phyloP scores from a whole-genome alignment of 1,140 invertebrate genomes.

The Carcinoscorpius rotundicauda region DNA sequence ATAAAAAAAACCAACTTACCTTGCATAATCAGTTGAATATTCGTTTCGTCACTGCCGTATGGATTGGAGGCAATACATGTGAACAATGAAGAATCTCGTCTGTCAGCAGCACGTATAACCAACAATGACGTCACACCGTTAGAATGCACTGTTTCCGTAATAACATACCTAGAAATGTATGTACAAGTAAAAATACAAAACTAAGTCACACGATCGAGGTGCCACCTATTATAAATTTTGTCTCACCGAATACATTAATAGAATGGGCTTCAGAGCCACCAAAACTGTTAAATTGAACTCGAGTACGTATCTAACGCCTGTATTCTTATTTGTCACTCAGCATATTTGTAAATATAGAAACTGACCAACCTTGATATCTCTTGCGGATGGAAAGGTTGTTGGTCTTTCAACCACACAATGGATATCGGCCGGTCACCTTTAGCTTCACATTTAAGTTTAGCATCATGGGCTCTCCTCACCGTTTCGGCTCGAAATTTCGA shows the following conservation, averaged over 20 bases:
- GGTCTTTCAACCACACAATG: constrained; percentile 32
- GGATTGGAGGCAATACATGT: constrained; percentile 34
- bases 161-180: constrained; percentile 14
- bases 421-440: constrained; percentile 36
- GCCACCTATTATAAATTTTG: neutral
- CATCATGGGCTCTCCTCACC: constrained; percentile 27
- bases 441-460: constrained; percentile 34
- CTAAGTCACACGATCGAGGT: neutral
- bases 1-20: constrained; percentile 24
- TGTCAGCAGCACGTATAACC: constrained; percentile 28
- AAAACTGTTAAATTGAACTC: neutral
- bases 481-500: constrained; percentile 22
- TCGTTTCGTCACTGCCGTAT: constrained; percentile 33
- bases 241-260: neutral
- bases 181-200: neutral
- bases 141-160: constrained; percentile 18
- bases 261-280: neutral
- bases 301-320: neutral
- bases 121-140: constrained; percentile 25
- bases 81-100: constrained; percentile 36
- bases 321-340: neutral
- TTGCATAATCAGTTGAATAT: constrained; percentile 33
- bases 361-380: constrained; percentile 7
- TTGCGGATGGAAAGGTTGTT: constrained; percentile 17
- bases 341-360: neutral